Percentiles rank a stretch among this genome's conserved stretches.
These are phyloP conservation scores for Ormia ochracea DNA, from an alignment of 2,888 invertebrate species.

Conservation along the genomic window DNA sequence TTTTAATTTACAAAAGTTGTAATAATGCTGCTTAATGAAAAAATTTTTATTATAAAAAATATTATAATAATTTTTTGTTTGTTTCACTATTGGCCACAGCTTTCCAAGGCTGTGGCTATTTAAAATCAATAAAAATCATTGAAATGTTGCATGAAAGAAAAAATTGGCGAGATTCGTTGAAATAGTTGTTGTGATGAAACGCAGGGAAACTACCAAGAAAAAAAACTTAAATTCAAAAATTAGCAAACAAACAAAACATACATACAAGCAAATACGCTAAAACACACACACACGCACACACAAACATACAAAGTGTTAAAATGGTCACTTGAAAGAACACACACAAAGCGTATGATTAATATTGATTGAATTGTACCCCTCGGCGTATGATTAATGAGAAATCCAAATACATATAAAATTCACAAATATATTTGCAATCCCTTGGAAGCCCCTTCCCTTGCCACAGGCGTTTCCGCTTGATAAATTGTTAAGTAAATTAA, in stretches of 20 bases:
- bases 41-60: too few species aligned
- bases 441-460: constrained; percentile 42
- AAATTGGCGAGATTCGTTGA: too few species aligned
- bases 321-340: background rate
- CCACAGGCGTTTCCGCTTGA: constrained; percentile 45
- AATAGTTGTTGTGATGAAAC: too few species aligned
- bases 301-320: background rate
- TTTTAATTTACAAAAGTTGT: too few species aligned
- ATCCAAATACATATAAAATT: background rate
- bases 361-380: background rate
- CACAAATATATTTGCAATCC: constrained; percentile 13
- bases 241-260: background rate
- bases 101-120: too few species aligned
- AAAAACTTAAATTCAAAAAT: too few species aligned
- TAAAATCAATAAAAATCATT: too few species aligned
- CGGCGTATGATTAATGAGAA: constrained; percentile 37
- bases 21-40: too few species aligned
- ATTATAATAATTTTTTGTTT: too few species aligned
- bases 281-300: background rate
- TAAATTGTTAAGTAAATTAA: background rate
- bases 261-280: background rate
- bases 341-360: constrained; percentile 41
- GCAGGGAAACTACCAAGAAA: too few species aligned
- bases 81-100: too few species aligned
- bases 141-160: too few species aligned